phyloP scores from a whole-genome alignment of 2,888 invertebrate species.

The Latrodectus elegans region DNA sequence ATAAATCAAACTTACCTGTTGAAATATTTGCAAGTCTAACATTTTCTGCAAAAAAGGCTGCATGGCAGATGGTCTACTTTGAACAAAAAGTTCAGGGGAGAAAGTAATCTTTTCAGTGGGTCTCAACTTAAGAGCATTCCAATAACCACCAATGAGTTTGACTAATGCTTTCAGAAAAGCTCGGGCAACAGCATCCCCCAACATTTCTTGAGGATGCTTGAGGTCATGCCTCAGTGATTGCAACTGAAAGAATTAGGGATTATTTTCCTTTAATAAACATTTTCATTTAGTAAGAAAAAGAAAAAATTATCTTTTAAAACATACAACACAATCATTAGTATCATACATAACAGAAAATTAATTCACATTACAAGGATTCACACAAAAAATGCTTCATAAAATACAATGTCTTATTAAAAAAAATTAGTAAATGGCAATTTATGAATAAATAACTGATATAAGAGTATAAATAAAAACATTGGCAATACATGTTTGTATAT shows the following conservation, averaged over 20 bases:
- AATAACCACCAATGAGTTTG: slow-evolving; percentile 93
- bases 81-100: slow-evolving; percentile 89
- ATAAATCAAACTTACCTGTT: slow-evolving; percentile 81
- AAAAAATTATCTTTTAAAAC: too few species aligned
- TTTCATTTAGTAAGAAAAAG: too few species aligned
- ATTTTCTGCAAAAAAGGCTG: slow-evolving; percentile 92
- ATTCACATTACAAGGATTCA: too few species aligned
- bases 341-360: too few species aligned
- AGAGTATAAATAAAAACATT: too few species aligned
- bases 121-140: slow-evolving; percentile 85
- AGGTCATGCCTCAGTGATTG: slow-evolving; percentile 84
- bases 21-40: slow-evolving; percentile 94
- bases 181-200: slow-evolving; percentile 94
- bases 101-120: slow-evolving; percentile 81
- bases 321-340: too few species aligned
- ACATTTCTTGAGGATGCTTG: slow-evolving; percentile 83
- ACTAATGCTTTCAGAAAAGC: slow-evolving; percentile 94
- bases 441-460: too few species aligned
- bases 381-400: too few species aligned
- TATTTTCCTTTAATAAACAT: too few species aligned
- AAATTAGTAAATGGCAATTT: too few species aligned
- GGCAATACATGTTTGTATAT: too few species aligned
- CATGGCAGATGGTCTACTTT: slow-evolving; percentile 87
- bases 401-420: too few species aligned
- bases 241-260: slow-evolving; percentile 78